Evolutionary conservation across 2,888 invertebrate species (phyloP), one percentile per base, ranked within the genome.

Genomic region (Limulus polyphemus): DNA sequence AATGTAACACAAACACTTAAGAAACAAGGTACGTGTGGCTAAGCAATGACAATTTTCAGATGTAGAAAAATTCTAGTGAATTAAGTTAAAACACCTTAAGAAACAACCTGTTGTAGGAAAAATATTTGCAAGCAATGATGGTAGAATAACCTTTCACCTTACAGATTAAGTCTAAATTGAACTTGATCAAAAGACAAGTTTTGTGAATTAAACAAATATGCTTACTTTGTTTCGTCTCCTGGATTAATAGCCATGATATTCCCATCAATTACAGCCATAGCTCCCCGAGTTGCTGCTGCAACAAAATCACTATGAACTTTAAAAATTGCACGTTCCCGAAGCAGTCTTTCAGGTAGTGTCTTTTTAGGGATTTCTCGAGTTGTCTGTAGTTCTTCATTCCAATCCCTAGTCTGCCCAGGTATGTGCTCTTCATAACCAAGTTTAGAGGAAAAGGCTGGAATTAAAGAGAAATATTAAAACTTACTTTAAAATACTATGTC

Each of bases 231-330:
- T 75, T 98, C 98, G 75, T 99, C 99, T 16, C 98, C 98, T 0
- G 98, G 98, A 80, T 99, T 99, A 69, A 99, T 97, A 7, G 99
- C 97, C 89, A 98, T 90, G 56, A 99, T 97, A 78, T 98, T 98
- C n/a, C 99, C 98, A 77, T 99, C 98, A 65, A 99, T 92, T 9
- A 99, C 98, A 5, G 95, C 92, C 82, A 92, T 88, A 1, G 98
- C 98, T 59, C 98, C 99, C 64, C 95, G 83, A 0, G 95, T 93
- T 0, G 98, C 97, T 0, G 98, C 98, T 4, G 93, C 90, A 1
- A 99, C 97, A 79, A 99, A 99, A 79, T 99, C 99, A 70, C 94
- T 93, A 78, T 98, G 95, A 32, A 97, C 93, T 82, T 98, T 99
- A 76, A 98, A 99, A 71, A 98, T 93, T 54, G 98, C 97, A 60